phyloP scores from a whole-genome alignment of 2,888 invertebrate genomes.

The Myopa tessellatipennis region DNA sequence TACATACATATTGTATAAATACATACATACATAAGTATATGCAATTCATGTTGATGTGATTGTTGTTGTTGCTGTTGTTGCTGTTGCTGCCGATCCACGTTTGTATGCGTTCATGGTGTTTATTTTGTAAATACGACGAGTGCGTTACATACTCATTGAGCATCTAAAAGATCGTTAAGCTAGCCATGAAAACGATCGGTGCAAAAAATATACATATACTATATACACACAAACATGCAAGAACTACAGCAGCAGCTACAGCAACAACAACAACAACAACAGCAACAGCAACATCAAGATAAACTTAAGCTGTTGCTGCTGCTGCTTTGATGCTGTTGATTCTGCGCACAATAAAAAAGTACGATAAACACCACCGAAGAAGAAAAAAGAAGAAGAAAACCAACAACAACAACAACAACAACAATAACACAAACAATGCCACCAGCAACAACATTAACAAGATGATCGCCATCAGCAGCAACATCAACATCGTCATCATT shows the following conservation, averaged over 20 bases:
- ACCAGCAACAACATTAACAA: background rate
- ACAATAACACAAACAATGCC: too few species aligned
- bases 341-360: background rate
- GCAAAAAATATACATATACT: background rate
- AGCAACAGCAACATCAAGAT: constrained; percentile 10
- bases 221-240: background rate
- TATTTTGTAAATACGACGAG: too few species aligned
- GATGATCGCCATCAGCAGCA: background rate
- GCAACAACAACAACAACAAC: constrained; percentile 6
- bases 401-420: background rate
- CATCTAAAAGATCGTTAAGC: background rate
- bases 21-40: too few species aligned
- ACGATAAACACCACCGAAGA: too few species aligned
- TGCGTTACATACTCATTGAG: background rate
- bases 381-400: background rate
- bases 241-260: background rate
- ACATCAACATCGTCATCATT: too few species aligned
- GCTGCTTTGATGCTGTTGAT: background rate
- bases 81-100: too few species aligned
- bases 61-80: too few species aligned
- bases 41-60: too few species aligned
- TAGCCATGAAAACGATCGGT: background rate
- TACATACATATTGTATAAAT: too few species aligned
- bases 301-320: too few species aligned
- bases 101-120: too few species aligned